Evolutionary conservation across 2,797 vertebrate species (phyloP).

Genomic region (Cynodonichthys magdalenae): DNA sequence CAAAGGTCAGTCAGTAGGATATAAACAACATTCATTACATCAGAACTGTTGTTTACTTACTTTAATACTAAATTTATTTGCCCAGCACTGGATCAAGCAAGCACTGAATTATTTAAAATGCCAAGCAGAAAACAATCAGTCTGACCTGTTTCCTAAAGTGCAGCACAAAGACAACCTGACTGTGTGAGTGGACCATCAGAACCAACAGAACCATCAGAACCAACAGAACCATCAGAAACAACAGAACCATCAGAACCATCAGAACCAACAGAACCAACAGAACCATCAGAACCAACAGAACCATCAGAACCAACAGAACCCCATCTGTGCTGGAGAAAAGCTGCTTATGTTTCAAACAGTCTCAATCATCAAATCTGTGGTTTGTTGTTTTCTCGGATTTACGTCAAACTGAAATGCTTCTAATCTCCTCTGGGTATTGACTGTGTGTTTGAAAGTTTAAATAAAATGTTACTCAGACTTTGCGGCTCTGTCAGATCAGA

Average conservation of each 20-base stretch:
- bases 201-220: slow-evolving; percentile 17
- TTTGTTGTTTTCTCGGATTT: background rate
- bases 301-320: no score
- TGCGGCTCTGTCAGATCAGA: background rate
- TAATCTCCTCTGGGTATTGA: background rate
- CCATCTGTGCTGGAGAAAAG: slow-evolving; percentile 13
- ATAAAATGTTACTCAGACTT: background rate
- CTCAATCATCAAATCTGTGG: background rate
- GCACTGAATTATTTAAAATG: background rate
- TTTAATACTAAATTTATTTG: background rate
- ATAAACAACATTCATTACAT: background rate
- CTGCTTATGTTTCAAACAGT: slow-evolving; percentile 9
- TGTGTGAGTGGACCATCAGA: slow-evolving; percentile 22
- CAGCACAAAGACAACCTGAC: slow-evolving; percentile 27
- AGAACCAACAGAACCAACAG: slow-evolving; percentile 29
- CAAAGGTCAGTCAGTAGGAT: background rate
- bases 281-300: slow-evolving; percentile 26
- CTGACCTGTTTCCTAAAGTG: slow-evolving; percentile 35
- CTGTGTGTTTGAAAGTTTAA: background rate
- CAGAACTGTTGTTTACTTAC: background rate
- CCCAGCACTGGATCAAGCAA: background rate
- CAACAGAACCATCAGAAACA: no score
- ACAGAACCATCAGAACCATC: no score
- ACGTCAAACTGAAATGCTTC: background rate
- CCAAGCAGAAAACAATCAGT: slow-evolving; percentile 17